Conservation (phyloP, 64 coral and sea anemone genomes). For the Acropora yongei region DNA sequence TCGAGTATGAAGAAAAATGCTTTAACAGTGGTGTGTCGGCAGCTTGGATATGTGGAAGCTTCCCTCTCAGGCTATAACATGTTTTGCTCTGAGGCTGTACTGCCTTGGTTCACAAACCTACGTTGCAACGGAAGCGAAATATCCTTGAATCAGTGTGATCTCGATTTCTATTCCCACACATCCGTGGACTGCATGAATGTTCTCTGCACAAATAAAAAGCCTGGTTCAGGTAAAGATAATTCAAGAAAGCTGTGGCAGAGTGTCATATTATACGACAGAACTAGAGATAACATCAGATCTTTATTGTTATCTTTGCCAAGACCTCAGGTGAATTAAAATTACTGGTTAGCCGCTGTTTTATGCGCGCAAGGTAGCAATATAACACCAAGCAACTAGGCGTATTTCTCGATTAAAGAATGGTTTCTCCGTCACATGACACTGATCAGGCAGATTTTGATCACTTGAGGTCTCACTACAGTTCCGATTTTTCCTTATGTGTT, state of each 20-base stretch:
- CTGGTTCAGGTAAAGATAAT: constrained; percentile 6
- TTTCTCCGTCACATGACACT: no score
- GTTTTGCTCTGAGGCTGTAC: neutral
- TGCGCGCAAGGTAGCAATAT: no score
- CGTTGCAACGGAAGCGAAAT: constrained; percentile 2
- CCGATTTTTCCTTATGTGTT: neutral
- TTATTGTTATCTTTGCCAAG: no score
- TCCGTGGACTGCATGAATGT: neutral
- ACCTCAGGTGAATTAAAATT: no score
- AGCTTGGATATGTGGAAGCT: neutral
- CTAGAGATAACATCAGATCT: no score
- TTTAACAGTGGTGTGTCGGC: neutral
- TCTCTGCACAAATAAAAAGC: neutral
- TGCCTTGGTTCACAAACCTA: neutral
- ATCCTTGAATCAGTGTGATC: neutral
- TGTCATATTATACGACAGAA: no score
- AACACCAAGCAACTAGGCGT: no score
- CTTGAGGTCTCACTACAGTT: no score
- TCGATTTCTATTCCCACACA: neutral
- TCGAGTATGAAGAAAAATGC: neutral
- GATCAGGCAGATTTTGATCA: no score
- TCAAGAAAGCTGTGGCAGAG: no score
- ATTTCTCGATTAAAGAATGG: no score
- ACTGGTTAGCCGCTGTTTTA: no score
- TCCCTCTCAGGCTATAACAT: neutral